A percentile compares a stretch with the other conserved stretches of the same genome.
These are phyloP conservation scores for Druon quercuslanigerum DNA, from an alignment of 1,140 invertebrate genomes.

Conservation along the genomic window DNA sequence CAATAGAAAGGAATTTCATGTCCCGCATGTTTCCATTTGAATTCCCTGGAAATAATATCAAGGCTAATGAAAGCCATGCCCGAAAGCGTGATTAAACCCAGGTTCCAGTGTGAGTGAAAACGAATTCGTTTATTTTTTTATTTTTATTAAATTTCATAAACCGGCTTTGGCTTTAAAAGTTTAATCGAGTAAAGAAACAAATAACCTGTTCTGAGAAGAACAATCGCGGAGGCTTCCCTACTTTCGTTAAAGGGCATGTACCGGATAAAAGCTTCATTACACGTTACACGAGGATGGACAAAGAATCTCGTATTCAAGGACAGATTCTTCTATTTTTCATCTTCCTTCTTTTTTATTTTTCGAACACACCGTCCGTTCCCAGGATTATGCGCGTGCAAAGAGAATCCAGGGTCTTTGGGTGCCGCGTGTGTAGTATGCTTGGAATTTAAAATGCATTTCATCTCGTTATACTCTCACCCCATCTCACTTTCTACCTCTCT, in stretches of 20 bases:
- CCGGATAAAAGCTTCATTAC: constrained; percentile 17
- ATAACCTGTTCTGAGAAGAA: neutral
- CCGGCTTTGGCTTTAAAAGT: neutral
- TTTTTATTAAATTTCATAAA: too few relatives aligned
- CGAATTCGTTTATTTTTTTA: too few relatives aligned
- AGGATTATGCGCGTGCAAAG: constrained; percentile 56
- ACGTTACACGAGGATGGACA: constrained; percentile 33
- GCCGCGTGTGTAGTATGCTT: constrained; percentile 52
- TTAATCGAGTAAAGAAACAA: constrained; percentile 9
- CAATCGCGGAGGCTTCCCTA: constrained; percentile 2
- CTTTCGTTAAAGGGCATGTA: constrained; percentile 27
- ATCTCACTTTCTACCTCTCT: constrained; percentile 51
- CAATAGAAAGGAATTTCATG: too few relatives aligned
- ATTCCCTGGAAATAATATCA: too few relatives aligned
- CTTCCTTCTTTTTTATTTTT: constrained; percentile 45
- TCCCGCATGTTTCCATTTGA: too few relatives aligned
- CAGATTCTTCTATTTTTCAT: constrained; percentile 51
- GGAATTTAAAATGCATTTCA: constrained; percentile 70
- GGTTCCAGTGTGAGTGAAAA: too few relatives aligned
- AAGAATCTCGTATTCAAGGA: constrained; percentile 39
- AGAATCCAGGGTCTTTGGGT: constrained; percentile 51
- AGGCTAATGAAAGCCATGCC: too few relatives aligned
- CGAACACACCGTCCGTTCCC: constrained; percentile 11
- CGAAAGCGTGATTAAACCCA: too few relatives aligned
- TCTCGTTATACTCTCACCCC: constrained; percentile 60